phyloP scores from a whole-genome alignment of 2,113 vertebrate genomes.

The Toxotes chatareus region DNA sequence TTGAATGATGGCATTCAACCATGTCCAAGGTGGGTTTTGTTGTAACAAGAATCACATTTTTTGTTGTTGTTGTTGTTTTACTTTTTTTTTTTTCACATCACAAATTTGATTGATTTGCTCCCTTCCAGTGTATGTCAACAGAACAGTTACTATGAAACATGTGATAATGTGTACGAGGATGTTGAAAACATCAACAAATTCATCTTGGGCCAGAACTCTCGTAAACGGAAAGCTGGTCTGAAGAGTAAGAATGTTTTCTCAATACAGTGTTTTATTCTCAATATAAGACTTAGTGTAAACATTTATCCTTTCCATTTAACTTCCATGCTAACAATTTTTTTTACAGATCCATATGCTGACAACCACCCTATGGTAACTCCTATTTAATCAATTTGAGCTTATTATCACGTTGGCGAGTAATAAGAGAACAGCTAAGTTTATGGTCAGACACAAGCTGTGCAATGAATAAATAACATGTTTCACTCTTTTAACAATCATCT shows the following conservation, averaged over 20 bases:
- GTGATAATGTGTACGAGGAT: constrained; percentile 82
- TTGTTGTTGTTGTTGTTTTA: too few relatives aligned
- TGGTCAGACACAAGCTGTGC: neutral
- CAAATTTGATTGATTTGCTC: neutral
- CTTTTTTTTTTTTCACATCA: neutral
- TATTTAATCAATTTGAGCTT: neutral
- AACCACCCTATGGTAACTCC: constrained; percentile 63
- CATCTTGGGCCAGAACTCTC: constrained; percentile 57
- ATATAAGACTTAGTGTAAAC: neutral
- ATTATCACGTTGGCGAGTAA: neutral
- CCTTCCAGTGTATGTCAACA: constrained; percentile 53
- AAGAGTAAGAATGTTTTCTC: constrained; percentile 76
- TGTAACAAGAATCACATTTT: neutral
- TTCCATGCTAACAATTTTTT: neutral
- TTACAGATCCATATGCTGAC: constrained; percentile 81
- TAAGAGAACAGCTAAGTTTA: neutral
- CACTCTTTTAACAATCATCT: constrained; percentile 19
- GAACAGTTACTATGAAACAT: constrained; percentile 46
- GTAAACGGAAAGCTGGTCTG: constrained; percentile 67
- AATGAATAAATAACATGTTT: neutral
- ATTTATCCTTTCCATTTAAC: neutral
- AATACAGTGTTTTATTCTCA: neutral
- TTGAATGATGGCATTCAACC: constrained; percentile 39
- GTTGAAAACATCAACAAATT: constrained; percentile 73
- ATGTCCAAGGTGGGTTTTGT: constrained; percentile 61